Evolutionary conservation across 2,888 invertebrate species (phyloP), one percentile per base, ranked within the genome.

Genomic region (Caenorhabditis uteleia): DNA sequence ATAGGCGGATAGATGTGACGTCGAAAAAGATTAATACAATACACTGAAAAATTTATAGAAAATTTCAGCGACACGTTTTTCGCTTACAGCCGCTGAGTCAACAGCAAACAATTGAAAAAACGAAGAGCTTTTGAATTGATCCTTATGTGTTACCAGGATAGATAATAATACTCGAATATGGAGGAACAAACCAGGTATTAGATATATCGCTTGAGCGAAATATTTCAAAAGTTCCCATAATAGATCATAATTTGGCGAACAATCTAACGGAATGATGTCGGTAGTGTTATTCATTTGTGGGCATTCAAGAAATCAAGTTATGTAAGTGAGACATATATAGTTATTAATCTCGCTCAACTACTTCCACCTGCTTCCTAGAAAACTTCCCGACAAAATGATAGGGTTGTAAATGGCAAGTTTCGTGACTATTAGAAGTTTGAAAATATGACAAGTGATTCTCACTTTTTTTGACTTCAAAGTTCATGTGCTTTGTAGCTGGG

Each of bases 101-200:
- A 50, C n/a, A 2, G 36, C 38, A 44, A 45, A 57, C n/a, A 57
- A 50, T 0, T 10, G 20, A 20, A 57, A 57, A 50, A 57, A 57
- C 20, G 57, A 50, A 20, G 23, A 50, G 34, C 44, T 56, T 23
- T 18, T 20, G 16, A 38, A 56, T 16, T 36, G n/a, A 1, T 27
- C 27, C 8, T 23, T n/a, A 25, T 49, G 47, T 1, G 56, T 21
- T 4, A 48, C 33, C 47, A 34, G 42, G n/a, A n/a, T n/a, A n/a
- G n/a, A 12, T 48, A 21, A n/a, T 43, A 36, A 14, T 38, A 44
- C 8, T 31, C 8, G 6, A 57, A 50, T 18, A 29, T 57, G 50
- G n/a, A 57, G 50, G 10, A 45, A 4, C 7, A 34, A 38, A 16
- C 48, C 50, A 2, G 57, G 57, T 2, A 31, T 36, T 14, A 57